Percentiles rank a stretch among this genome's conserved stretches.
These are phyloP conservation scores for Paracanthobrama guichenoti DNA, from an alignment of 2,113 vertebrate species.

Conservation along the genomic window DNA sequence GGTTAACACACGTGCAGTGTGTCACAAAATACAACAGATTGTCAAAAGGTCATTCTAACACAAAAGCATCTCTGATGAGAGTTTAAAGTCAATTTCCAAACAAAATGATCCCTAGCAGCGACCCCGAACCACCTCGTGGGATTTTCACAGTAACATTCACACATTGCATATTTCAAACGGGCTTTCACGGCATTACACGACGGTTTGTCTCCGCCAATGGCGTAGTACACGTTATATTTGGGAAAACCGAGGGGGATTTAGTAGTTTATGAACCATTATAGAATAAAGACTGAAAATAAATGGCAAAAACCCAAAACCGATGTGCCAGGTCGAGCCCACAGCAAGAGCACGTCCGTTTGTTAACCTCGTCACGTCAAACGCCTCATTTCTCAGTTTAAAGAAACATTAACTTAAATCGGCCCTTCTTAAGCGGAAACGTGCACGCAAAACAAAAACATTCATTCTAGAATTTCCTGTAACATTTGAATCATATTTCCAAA, in stretches of 20 bases:
- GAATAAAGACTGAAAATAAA: not conserved
- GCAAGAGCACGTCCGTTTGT: slow-evolving; percentile 32
- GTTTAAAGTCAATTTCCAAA: not conserved
- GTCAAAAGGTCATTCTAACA: not conserved
- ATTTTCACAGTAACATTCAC: slow-evolving; percentile 20
- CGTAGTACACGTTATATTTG: not conserved
- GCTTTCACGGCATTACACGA: slow-evolving; percentile 1
- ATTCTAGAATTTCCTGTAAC: slow-evolving; percentile 13
- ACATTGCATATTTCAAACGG: slow-evolving; percentile 22
- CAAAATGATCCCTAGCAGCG: not conserved
- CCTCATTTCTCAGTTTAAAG: slow-evolving; percentile 19
- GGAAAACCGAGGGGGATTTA: not conserved
- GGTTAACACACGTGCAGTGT: not conserved
- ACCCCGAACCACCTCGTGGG: not conserved
- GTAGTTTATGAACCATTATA: not conserved
- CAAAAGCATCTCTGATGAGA: not conserved
- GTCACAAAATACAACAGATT: not conserved
- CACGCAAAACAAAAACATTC: slow-evolving; percentile 13
- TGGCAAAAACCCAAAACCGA: not conserved
- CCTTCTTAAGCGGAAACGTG: slow-evolving; percentile 54
- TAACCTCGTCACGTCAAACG: slow-evolving; percentile 59
- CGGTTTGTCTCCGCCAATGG: no score
- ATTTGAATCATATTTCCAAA: slow-evolving; percentile 40
- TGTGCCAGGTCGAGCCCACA: slow-evolving; percentile 8
- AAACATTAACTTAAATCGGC: slow-evolving; percentile 54